These are phyloP conservation scores for Lumbricus terrestris DNA, from an alignment of 2,888 invertebrate species.

Conservation along the genomic window DNA sequence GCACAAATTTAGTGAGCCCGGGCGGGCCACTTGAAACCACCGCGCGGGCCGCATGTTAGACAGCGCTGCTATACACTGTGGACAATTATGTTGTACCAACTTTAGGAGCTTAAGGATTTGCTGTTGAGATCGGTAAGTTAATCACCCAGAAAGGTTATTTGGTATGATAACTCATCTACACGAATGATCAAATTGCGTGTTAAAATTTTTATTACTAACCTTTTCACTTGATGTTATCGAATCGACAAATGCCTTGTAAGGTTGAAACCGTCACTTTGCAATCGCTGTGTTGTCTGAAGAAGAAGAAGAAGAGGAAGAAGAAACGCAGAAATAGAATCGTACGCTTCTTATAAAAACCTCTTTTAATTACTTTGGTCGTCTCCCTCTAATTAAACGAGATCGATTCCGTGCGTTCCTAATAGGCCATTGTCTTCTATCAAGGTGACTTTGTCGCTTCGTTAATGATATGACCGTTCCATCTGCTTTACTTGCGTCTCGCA, in stretches of 20 bases:
- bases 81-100: no score
- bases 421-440: background rate
- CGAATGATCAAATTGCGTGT: background rate
- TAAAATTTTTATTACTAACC: background rate
- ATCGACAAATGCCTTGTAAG: background rate
- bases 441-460: background rate
- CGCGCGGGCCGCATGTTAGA: no score
- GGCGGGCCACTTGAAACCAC: no score
- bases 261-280: background rate
- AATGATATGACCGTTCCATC: background rate
- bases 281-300: background rate
- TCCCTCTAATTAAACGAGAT: background rate
- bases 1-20: no score
- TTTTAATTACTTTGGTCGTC: background rate
- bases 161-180: background rate
- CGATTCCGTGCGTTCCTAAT: background rate
- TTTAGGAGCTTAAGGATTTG: background rate
- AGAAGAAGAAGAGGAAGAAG: no score
- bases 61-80: no score
- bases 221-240: background rate
- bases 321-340: background rate
- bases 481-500: background rate
- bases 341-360: background rate
- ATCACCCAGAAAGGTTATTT: background rate
- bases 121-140: background rate